A percentile compares a stretch with the other conserved stretches of the same genome.
Evolutionary conservation across 2,113 vertebrate species (phyloP).

Genomic region (Sander lucioperca): DNA sequence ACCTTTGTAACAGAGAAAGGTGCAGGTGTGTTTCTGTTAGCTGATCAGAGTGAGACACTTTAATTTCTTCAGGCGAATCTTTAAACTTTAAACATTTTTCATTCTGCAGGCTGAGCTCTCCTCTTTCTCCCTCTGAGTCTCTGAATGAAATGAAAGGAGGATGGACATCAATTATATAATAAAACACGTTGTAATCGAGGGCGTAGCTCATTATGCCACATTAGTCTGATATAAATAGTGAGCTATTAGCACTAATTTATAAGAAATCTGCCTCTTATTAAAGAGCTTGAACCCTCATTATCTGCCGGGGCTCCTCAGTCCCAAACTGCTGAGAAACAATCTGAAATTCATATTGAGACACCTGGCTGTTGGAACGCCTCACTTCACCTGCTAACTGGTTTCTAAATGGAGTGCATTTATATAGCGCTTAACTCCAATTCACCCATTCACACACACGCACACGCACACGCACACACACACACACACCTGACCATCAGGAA

Average conservation of each 20-base stretch:
- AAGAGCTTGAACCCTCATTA: slow-evolving; percentile 34
- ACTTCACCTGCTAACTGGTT: neutral
- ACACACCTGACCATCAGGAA: neutral
- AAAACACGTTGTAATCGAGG: slow-evolving; percentile 50
- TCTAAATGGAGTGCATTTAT: neutral
- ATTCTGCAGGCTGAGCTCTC: slow-evolving; percentile 31
- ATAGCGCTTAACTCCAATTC: neutral
- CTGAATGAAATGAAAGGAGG: slow-evolving; percentile 39
- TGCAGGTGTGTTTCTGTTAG: neutral
- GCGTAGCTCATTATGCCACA: slow-evolving; percentile 58
- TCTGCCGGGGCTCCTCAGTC: neutral
- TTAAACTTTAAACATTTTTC: slow-evolving; percentile 34
- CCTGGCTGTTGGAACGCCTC: slow-evolving; percentile 1
- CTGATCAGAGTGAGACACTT: slow-evolving; percentile 25
- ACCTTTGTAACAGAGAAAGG: too few species aligned
- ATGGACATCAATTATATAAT: slow-evolving; percentile 49
- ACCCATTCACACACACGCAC: neutral
- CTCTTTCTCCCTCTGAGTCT: neutral
- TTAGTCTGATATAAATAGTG: slow-evolving; percentile 70
- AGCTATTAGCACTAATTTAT: slow-evolving; percentile 61
- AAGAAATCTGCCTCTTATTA: slow-evolving; percentile 53
- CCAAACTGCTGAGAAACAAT: slow-evolving; percentile 25
- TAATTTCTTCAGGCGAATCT: slow-evolving; percentile 15
- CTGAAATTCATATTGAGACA: slow-evolving; percentile 15
- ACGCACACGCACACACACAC: too few species aligned